phyloP scores from a whole-genome alignment of 2,797 vertebrate species.

The Gastrophryne carolinensis region DNA sequence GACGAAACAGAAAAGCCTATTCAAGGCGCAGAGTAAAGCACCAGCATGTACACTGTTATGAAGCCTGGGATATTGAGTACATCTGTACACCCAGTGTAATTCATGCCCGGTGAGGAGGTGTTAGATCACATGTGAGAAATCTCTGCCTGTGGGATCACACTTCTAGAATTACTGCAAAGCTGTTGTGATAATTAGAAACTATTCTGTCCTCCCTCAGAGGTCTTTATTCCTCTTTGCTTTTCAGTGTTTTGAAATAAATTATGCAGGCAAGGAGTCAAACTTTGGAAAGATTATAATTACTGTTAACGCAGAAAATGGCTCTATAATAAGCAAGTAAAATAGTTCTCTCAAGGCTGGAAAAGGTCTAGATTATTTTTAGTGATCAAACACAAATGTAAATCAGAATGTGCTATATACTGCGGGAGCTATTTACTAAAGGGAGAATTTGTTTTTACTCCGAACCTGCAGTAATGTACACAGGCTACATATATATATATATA shows the following conservation, averaged over 20 bases:
- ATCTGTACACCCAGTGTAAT: constrained; percentile 27
- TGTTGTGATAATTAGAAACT: constrained; percentile 48
- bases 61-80: constrained; percentile 12
- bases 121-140: constrained; percentile 38
- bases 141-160: constrained; percentile 38
- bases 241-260: constrained; percentile 33
- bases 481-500: no score
- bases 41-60: constrained; percentile 1
- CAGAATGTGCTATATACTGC: background rate
- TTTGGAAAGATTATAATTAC: constrained; percentile 36
- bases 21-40: background rate
- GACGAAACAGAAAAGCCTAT: background rate
- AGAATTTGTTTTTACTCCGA: no score
- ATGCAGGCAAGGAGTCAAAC: constrained; percentile 8
- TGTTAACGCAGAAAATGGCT: constrained; percentile 18
- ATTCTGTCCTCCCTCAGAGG: constrained; percentile 32
- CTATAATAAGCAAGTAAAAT: background rate
- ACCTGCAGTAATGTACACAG: no score
- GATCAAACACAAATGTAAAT: background rate
- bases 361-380: background rate
- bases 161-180: constrained; percentile 36
- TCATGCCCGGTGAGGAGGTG: constrained; percentile 40
- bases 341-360: background rate
- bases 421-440: no score
- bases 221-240: constrained; percentile 17